Base-by-base conservation (phyloP, 2,888 invertebrate species). In the Diloba caeruleocephala region DNA sequence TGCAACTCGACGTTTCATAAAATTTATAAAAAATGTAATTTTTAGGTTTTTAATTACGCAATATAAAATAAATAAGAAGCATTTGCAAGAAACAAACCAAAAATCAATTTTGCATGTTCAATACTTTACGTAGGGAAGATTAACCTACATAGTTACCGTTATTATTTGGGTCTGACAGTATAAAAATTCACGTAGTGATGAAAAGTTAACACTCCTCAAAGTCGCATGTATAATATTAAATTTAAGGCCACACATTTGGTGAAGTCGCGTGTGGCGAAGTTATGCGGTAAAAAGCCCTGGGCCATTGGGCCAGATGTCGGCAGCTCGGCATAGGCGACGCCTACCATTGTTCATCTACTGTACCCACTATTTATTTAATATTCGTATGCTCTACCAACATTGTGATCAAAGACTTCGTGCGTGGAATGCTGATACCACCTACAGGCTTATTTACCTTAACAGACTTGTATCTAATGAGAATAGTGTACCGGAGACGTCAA, bases 261-360 rank as follows among this genome's bases (percentile, higher is more conserved):
- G 33, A 34, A 71, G 71, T 74, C 59, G 79, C 78, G 80, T 82
- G 79, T 79, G 74, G 74, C 61, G 51, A 67, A 71, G 60, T 74
- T 74, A 67, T 61, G 64, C 59, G 66, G 74, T 71, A 74, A 76
- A 79, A 81, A 77, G 70, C 65, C 74, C 50, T 54, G 45, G 53
- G 62, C 70, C 77, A 78, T 55, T 56, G 37, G 54, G 62, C 73
- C 84, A 81, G 75, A 80, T 84, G 85, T 77, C 69, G 74, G 60
- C 52, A 67, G 57, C 53, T 59, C 59, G 42, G 51, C 46, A 62
- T 37, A 49, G 46, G 60, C 57, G 67, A 73, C 71, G 72, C 69
- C 65, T 66, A 46, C 70, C 70, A 76, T 79, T 76, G 74, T 77
- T 78, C 66, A 51, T 10, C 31, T 57, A n/a, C n/a, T n/a, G 64